phyloP scores from a whole-genome alignment of 1,140 invertebrate genomes.

The Archegozetes longisetosus region DNA sequence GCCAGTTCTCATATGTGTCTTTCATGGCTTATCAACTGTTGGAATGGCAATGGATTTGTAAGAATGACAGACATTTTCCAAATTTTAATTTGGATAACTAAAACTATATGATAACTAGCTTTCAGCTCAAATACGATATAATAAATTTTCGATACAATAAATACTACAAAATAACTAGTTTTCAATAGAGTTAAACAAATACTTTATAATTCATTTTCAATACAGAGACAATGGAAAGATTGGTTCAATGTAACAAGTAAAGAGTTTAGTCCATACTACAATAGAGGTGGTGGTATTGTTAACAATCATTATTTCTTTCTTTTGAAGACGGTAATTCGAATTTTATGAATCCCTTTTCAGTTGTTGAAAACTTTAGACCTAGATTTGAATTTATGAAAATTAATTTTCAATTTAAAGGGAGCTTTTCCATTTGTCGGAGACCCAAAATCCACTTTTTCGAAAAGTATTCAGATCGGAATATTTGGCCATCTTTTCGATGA shows the following conservation, averaged over 20 bases:
- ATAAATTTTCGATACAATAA: no score
- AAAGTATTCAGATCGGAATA: background rate
- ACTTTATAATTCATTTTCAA: background rate
- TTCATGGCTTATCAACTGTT: background rate
- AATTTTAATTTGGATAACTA: no score
- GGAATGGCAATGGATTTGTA: background rate
- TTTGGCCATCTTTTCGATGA: background rate
- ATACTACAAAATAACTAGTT: no score
- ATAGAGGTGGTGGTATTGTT: background rate
- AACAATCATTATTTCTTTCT: background rate
- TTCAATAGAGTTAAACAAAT: no score
- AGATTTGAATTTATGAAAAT: background rate
- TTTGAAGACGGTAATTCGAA: background rate
- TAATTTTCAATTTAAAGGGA: background rate
- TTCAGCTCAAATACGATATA: no score
- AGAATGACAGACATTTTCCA: no score
- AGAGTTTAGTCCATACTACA: background rate
- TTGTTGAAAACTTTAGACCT: no score
- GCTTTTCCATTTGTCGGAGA: background rate
- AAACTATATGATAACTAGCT: no score
- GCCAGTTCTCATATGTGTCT: conserved; percentile 1
- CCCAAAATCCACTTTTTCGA: background rate
- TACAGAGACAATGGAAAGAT: background rate
- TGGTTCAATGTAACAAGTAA: background rate
- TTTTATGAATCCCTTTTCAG: no score